These are phyloP conservation scores for Helarctos malayanus DNA, from an alignment of 2,797 vertebrate genomes.

Conservation along the genomic window DNA sequence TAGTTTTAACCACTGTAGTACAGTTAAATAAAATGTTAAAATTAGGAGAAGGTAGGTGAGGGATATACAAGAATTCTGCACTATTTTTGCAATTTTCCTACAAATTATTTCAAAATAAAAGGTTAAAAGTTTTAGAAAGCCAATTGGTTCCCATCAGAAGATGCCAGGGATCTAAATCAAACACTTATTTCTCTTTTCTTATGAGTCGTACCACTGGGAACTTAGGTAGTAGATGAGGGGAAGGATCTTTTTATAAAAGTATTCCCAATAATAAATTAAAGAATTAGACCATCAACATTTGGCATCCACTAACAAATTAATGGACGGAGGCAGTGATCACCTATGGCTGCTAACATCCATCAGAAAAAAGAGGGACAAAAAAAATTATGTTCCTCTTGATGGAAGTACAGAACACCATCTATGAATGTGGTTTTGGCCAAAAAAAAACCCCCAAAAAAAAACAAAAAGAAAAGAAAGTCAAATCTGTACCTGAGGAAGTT, in stretches of 20 bases:
- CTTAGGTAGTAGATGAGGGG: neutral
- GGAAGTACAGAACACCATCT: neutral
- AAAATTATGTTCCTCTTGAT: neutral
- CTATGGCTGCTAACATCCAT: neutral
- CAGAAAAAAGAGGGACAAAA: neutral
- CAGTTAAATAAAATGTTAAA: neutral
- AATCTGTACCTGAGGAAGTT: neutral
- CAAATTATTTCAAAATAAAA: constrained; percentile 7
- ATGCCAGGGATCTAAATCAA: neutral
- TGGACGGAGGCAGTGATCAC: neutral
- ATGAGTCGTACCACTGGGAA: neutral
- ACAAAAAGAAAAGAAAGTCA: neutral
- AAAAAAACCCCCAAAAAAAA: too few species aligned
- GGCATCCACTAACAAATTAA: neutral
- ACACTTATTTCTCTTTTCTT: neutral
- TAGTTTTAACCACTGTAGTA: neutral
- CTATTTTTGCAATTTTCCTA: neutral
- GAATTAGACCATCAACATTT: neutral
- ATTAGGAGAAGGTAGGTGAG: neutral
- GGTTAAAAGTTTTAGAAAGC: neutral
- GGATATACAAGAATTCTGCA: neutral
- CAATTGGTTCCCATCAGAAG: neutral
- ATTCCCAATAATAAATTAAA: neutral
- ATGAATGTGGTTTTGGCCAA: neutral
- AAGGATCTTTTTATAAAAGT: neutral